Evolutionary conservation across 2,888 invertebrate species (phyloP).

Genomic region (Cyclophora punctaria): DNA sequence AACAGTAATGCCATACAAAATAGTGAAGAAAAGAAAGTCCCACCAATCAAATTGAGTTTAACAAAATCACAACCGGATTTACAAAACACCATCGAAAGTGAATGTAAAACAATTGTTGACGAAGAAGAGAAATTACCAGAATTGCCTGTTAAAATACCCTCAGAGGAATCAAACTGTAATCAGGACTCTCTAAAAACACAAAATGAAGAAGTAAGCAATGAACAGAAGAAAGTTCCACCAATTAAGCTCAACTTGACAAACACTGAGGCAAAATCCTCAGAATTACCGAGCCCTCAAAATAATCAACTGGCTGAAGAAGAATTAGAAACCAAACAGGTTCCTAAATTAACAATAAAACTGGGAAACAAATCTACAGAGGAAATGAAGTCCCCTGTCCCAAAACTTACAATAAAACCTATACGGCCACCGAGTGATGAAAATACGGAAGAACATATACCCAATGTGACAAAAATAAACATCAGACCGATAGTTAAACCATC

Average conservation of each 20-base stretch:
- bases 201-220: constrained; percentile 14
- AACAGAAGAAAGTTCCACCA: constrained; percentile 39
- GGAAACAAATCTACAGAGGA: constrained; percentile 53
- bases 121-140: not conserved
- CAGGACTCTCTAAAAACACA: constrained; percentile 6
- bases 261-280: constrained; percentile 7
- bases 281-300: constrained; percentile 23
- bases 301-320: constrained; percentile 26
- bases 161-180: constrained; percentile 9
- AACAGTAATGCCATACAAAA: constrained; percentile 2
- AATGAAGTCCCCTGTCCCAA: constrained; percentile 54
- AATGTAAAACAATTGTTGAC: not conserved
- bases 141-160: not conserved
- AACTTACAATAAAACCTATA: constrained; percentile 57
- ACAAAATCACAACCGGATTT: constrained; percentile 7
- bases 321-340: constrained; percentile 53
- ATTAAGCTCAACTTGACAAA: constrained; percentile 38
- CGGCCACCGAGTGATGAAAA: constrained; percentile 34
- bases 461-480: constrained; percentile 51
- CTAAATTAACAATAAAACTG: constrained; percentile 70
- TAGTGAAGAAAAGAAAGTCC: constrained; percentile 8
- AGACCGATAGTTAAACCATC: constrained; percentile 59
- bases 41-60: constrained; percentile 13
- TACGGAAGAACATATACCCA: constrained; percentile 27
- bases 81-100: constrained; percentile 8